Evolutionary conservation across 2,113 vertebrate genomes (phyloP).

Genomic region (Grantiella picta): DNA sequence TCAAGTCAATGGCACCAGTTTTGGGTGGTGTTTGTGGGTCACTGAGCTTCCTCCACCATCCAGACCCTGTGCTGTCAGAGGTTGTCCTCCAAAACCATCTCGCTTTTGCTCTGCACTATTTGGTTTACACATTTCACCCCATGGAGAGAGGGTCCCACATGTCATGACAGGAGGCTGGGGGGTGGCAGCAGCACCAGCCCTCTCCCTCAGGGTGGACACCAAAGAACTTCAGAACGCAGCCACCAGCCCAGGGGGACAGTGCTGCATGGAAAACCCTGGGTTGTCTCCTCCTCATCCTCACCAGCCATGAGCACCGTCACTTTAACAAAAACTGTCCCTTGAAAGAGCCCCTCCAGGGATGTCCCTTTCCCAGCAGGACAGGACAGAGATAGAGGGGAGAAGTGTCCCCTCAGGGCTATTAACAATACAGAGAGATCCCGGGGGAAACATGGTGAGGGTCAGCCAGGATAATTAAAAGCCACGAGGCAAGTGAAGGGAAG

Average conservation of each 20-base stretch:
- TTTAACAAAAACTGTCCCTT: neutral
- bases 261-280: neutral
- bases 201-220: neutral
- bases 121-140: neutral
- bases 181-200: neutral
- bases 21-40: neutral
- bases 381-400: neutral
- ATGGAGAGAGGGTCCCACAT: neutral
- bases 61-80: neutral
- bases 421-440: fast-evolving
- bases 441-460: neutral
- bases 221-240: neutral
- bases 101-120: neutral
- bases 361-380: neutral
- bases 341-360: neutral
- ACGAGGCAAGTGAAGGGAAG: neutral
- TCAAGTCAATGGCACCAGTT: neutral
- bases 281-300: neutral
- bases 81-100: neutral
- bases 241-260: neutral
- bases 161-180: neutral
- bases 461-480: neutral
- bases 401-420: neutral
- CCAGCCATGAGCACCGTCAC: neutral
- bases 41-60: neutral